Evolutionary conservation across 2,888 invertebrate genomes (phyloP).

Genomic region (Ornithoptera alexandrae): DNA sequence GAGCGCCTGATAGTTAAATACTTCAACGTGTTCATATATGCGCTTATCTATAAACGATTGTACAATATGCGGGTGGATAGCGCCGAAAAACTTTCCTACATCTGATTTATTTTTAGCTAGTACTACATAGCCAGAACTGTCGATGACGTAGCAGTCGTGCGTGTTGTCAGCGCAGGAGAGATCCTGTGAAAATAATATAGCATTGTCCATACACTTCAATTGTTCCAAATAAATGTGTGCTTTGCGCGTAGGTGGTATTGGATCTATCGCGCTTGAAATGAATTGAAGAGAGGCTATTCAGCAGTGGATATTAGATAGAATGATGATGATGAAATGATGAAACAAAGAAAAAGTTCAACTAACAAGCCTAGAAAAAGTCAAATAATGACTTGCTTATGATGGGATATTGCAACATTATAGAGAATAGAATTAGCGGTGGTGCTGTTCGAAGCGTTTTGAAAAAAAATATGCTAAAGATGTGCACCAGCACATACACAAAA

Average conservation of each 20-base stretch:
- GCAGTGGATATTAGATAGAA: too few species aligned
- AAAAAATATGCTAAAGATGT: not conserved
- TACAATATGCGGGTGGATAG: conserved; percentile 88
- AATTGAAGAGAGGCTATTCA: too few species aligned
- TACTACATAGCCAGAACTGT: conserved; percentile 94
- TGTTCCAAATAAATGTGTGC: not conserved
- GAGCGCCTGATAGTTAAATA: conserved; percentile 92
- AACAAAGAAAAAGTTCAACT: too few species aligned
- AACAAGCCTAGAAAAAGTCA: too few species aligned
- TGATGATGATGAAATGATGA: too few species aligned
- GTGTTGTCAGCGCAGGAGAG: conserved; percentile 71
- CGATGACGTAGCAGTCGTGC: conserved; percentile 92
- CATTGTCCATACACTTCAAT: not conserved
- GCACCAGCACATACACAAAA: not conserved
- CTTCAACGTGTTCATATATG: conserved; percentile 86
- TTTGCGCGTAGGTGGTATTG: too few species aligned
- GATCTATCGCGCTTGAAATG: too few species aligned
- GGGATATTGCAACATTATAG: too few species aligned
- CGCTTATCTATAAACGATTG: conserved; percentile 84
- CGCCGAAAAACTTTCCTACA: conserved; percentile 93
- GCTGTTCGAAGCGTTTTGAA: not conserved
- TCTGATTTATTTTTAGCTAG: conserved; percentile 83
- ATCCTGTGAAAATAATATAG: conserved; percentile 44
- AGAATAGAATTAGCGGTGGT: too few species aligned
- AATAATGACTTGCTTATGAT: too few species aligned